Base-by-base conservation (phyloP, 2,797 vertebrate genomes). In the Pangasius krempfi region DNA sequence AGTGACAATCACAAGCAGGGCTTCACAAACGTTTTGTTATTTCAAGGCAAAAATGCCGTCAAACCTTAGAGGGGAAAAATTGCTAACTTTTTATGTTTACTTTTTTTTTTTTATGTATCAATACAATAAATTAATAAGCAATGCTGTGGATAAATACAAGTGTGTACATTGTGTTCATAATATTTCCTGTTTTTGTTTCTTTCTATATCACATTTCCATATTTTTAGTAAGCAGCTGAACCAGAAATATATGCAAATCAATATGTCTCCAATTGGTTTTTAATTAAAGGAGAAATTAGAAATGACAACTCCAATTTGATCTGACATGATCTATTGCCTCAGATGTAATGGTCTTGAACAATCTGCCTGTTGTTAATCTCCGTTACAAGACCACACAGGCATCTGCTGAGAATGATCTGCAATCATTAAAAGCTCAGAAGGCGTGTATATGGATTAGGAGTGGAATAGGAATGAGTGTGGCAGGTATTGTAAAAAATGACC, bases 331-430 rank as follows among this genome's bases (percentile, higher is more conserved):
- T 89, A 86, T 89, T 87, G 87, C 89, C 86, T 88, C 90, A 52
- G 86, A 89, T 87, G 92, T 91, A 93, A 92, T 93, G 89, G 91
- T 86, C 90, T 91, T 91, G 90, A 93, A 93, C 92, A 92, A 90
- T 93, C 90, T 89, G 83, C 72, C 76, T 89, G 86, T 93, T 90
- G 88, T 91, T 90, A 90, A 91, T 93, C 90, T 92, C 89, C 75
- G 40, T 87, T 88, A 87, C 64, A 84, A 88, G 90, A 89, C 91
- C 84, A 62, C 79, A 79, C 85, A 76, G 68, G 58, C 88, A 84
- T 90, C 89, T 90, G 89, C 84, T 86, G 88, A 90, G 84, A 92
- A 90, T 90, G 90, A 92, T 90, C 91, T 91, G 91, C 89, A 89
- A 91, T 91, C 91, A 89, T 83, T 78, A 90, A 90, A 90, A 84